Percentiles rank a stretch among this genome's conserved stretches.
Conservation (phyloP, 2,888 invertebrate species). For the Xanthorhoe spadicearia region DNA sequence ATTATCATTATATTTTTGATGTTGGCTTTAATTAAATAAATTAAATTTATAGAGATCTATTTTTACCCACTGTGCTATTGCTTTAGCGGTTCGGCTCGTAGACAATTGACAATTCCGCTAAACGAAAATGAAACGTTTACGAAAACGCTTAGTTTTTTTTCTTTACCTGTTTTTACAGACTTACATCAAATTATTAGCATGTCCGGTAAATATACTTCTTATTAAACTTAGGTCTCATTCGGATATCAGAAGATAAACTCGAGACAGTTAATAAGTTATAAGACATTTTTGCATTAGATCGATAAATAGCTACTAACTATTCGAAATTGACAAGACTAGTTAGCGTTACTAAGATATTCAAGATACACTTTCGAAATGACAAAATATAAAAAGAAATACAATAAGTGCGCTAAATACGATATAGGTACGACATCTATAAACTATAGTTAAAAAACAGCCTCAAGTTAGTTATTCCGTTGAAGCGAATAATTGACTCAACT, state of each 20-base stretch:
- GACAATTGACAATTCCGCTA: background rate
- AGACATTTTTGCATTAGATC: background rate
- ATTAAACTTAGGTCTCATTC: background rate
- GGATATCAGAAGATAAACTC: background rate
- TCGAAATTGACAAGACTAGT: background rate
- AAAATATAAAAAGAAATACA: background rate
- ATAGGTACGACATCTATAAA: constrained; percentile 10
- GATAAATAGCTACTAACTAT: background rate
- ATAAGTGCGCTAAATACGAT: background rate
- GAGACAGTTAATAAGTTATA: background rate
- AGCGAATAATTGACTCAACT: constrained; percentile 25
- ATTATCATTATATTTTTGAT: background rate
- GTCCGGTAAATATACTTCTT: background rate
- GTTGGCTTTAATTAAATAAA: background rate
- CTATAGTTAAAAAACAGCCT: constrained; percentile 19
- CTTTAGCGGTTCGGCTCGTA: too few species aligned
- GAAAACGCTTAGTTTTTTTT: too few species aligned
- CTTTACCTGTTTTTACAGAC: background rate
- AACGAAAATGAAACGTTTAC: background rate
- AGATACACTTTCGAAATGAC: background rate
- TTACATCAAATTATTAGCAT: background rate
- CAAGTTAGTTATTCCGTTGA: constrained; percentile 22
- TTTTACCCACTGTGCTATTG: background rate
- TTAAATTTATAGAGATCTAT: background rate
- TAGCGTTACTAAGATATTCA: background rate